These are phyloP conservation scores for Toxostoma redivivum DNA, from an alignment of 2,113 vertebrate genomes.

Conservation along the genomic window DNA sequence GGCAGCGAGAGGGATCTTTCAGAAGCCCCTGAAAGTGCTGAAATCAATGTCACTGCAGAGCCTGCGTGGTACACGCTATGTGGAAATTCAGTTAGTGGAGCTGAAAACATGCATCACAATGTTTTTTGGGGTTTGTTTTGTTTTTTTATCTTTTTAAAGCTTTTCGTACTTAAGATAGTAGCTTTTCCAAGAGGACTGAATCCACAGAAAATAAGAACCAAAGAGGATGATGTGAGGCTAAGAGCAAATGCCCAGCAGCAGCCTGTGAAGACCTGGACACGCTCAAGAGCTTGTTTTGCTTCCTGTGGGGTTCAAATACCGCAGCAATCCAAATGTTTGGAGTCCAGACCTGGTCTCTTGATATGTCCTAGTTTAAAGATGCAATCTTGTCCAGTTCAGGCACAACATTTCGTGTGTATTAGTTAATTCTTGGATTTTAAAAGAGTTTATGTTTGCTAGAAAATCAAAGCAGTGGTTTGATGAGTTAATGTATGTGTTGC, in stretches of 20 bases:
- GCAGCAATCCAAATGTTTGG: not conserved
- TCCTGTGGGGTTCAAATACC: not conserved
- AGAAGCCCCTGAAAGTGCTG: not conserved
- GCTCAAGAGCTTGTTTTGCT: not conserved
- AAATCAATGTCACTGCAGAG: not conserved
- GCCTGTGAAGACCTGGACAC: not conserved
- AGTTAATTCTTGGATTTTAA: not conserved
- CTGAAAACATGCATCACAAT: rapidly evolving
- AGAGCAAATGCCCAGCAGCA: not conserved
- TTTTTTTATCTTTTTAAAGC: not conserved
- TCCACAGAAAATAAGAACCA: not conserved
- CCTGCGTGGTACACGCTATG: rapidly evolving
- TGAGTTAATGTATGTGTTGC: not conserved
- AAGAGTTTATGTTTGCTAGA: not conserved
- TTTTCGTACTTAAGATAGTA: not conserved
- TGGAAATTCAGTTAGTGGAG: rapidly evolving
- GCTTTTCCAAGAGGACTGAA: not conserved
- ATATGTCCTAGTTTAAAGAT: not conserved
- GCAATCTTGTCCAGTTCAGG: not conserved
- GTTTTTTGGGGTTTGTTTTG: not conserved
- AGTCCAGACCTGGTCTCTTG: not conserved
- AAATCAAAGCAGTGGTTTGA: not conserved
- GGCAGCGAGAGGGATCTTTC: not conserved
- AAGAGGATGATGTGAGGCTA: not conserved
- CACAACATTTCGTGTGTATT: not conserved